Conservation (phyloP, 2,888 invertebrate genomes). For the Zaprionus lineosus region DNA sequence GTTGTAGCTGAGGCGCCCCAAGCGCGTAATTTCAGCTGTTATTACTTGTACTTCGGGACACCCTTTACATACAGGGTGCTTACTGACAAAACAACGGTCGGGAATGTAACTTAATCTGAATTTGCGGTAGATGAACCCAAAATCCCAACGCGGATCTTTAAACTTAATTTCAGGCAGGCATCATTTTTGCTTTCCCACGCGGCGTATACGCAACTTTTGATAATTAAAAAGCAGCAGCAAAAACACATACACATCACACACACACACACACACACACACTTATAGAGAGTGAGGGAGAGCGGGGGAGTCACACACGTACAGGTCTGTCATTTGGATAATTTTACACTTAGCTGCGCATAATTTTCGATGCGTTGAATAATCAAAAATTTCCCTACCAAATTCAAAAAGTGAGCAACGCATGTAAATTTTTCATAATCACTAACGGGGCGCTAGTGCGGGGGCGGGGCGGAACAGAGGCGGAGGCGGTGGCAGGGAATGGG, state of each 20-base stretch:
- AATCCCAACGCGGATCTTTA: too few relatives aligned
- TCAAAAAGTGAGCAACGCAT: slow-evolving; percentile 41
- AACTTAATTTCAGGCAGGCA: too few relatives aligned
- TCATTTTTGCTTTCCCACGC: slow-evolving; percentile 33
- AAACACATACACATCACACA: not conserved
- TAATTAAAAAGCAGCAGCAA: slow-evolving; percentile 58
- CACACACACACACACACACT: not conserved
- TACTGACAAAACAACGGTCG: not conserved
- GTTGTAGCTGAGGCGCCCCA: not conserved
- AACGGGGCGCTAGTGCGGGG: not conserved
- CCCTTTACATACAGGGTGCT: not conserved
- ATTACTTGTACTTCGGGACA: not conserved
- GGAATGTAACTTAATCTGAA: too few relatives aligned
- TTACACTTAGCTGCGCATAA: slow-evolving; percentile 55
- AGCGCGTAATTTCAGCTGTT: slow-evolving; percentile 26
- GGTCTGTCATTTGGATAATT: slow-evolving; percentile 52
- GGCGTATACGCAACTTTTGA: slow-evolving; percentile 52
- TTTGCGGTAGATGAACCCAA: too few relatives aligned
- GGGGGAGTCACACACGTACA: slow-evolving; percentile 7
- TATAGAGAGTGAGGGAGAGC: too few relatives aligned
- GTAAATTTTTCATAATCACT: slow-evolving; percentile 36
- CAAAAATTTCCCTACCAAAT: slow-evolving; percentile 27
- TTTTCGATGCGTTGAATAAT: slow-evolving; percentile 46
- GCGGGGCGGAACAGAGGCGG: not conserved
- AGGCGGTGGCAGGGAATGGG: not conserved